These are phyloP conservation scores for Procavia capensis DNA, from an alignment of 2,113 vertebrate species.

Conservation along the genomic window DNA sequence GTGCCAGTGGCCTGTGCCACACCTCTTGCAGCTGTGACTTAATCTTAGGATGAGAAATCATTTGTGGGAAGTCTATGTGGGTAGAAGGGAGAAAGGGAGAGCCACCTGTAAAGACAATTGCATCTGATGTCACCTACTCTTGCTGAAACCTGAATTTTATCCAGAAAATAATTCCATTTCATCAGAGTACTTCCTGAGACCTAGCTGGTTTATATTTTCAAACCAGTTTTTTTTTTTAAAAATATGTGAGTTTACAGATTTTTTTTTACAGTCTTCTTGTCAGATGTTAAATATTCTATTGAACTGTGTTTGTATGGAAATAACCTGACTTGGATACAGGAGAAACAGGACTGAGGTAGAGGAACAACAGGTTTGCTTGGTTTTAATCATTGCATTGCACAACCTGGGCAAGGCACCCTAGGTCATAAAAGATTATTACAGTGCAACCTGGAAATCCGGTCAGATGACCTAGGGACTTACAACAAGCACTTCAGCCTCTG, in stretches of 20 bases:
- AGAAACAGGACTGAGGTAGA: constrained; percentile 49
- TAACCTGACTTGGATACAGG: constrained; percentile 63
- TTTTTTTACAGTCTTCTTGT: constrained; percentile 35
- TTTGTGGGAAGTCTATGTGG: not conserved
- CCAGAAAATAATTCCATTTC: not conserved
- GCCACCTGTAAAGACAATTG: not conserved
- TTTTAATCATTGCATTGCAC: constrained; percentile 71
- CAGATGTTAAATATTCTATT: constrained; percentile 57
- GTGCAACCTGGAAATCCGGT: constrained; percentile 54
- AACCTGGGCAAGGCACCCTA: constrained; percentile 56
- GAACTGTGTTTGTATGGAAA: constrained; percentile 41
- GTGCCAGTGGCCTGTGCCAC: not conserved
- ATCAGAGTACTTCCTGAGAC: not conserved
- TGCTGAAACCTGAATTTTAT: constrained; percentile 44
- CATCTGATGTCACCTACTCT: constrained; percentile 14
- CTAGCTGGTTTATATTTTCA: constrained; percentile 31
- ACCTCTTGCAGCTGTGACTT: not conserved
- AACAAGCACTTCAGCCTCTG: constrained; percentile 39
- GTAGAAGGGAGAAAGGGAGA: constrained; percentile 29
- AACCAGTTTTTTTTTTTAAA: not conserved
- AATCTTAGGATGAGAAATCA: not conserved
- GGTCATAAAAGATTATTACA: constrained; percentile 57
- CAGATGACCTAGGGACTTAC: constrained; percentile 62
- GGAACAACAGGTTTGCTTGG: constrained; percentile 74
- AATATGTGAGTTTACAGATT: constrained; percentile 25